Conservation (phyloP, 2,888 invertebrate genomes). For the Caenorhabditis sp. region DNA sequence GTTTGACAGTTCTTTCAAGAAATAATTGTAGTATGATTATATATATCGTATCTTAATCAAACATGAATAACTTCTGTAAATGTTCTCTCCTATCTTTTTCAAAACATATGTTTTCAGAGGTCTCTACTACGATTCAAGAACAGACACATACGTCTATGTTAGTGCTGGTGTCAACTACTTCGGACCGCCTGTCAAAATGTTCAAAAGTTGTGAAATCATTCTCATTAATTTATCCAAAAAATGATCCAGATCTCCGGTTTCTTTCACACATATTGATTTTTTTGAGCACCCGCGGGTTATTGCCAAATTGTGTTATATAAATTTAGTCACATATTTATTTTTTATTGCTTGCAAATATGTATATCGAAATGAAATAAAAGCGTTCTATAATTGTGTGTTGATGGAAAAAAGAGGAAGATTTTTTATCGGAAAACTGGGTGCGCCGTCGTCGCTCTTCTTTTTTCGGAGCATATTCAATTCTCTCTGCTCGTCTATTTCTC, state of each 20-base stretch:
- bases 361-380: not conserved
- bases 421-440: not conserved
- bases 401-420: not conserved
- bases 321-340: slow-evolving; percentile 5
- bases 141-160: slow-evolving; percentile 65
- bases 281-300: not conserved
- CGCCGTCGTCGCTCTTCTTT: not conserved
- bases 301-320: not conserved
- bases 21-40: no score
- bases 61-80: no score
- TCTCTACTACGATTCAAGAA: slow-evolving; percentile 50
- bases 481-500: slow-evolving; percentile 7
- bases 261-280: not conserved
- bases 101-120: no score
- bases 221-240: slow-evolving; percentile 20
- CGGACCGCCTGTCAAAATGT: slow-evolving; percentile 73
- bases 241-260: not conserved
- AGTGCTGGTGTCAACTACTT: slow-evolving; percentile 71
- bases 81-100: no score
- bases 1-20: no score
- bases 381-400: not conserved
- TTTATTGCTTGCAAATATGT: not conserved
- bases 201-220: slow-evolving; percentile 71
- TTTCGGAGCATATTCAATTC: slow-evolving; percentile 1
- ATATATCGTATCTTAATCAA: no score